A percentile compares a stretch with the other conserved stretches of the same genome.
These are phyloP conservation scores for Pangasius sanitwongsei DNA, from an alignment of 2,797 vertebrate genomes.

Conservation along the genomic window DNA sequence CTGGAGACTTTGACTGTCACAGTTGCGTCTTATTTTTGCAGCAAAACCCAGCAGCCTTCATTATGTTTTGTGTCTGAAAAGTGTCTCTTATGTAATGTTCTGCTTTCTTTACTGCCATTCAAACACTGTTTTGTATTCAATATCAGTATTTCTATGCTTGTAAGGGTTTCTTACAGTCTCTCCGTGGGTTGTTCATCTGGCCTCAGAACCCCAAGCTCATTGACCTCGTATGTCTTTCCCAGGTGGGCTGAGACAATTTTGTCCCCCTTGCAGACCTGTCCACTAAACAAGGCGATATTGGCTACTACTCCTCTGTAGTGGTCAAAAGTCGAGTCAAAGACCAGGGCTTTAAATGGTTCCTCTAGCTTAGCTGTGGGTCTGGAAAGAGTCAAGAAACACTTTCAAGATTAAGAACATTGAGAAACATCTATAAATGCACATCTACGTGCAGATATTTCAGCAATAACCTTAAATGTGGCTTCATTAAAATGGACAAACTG, in stretches of 20 bases:
- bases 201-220: constrained; percentile 89
- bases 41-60: too few species aligned
- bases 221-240: constrained; percentile 89
- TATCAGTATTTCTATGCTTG: not conserved
- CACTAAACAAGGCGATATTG: constrained; percentile 88
- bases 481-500: not conserved
- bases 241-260: constrained; percentile 84
- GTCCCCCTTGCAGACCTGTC: constrained; percentile 85
- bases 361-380: constrained; percentile 77
- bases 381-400: not conserved
- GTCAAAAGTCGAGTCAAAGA: constrained; percentile 95
- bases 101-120: too few species aligned
- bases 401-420: not conserved
- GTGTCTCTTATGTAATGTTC: too few species aligned
- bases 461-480: not conserved
- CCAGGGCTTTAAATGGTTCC: constrained; percentile 87
- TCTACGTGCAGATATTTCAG: too few species aligned
- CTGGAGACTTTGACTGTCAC: too few species aligned
- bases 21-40: too few species aligned
- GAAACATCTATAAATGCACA: not conserved
- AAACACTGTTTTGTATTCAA: not conserved
- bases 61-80: too few species aligned
- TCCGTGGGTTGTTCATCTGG: constrained; percentile 84
- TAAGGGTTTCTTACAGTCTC: constrained; percentile 79
- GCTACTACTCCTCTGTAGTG: constrained; percentile 92